Conservation (phyloP, 2,888 invertebrate genomes). For the Ashinkailepas kermadecensis region DNA sequence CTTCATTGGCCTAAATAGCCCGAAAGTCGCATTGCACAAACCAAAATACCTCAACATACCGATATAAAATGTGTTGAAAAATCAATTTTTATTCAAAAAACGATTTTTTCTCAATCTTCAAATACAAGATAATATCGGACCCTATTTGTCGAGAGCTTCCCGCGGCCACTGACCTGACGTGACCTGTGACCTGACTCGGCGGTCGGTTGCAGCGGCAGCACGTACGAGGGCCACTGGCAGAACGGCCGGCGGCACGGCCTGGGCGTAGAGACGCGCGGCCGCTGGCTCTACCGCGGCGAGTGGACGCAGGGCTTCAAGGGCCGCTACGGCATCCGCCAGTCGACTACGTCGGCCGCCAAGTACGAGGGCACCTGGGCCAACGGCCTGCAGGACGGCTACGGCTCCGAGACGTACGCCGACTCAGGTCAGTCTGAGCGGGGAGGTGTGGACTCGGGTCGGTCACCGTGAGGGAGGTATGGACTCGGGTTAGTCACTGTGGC, state of each 20-base stretch:
- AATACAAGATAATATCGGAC: too few relatives aligned
- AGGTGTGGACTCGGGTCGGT: too few relatives aligned
- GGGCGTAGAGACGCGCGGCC: constrained; percentile 92
- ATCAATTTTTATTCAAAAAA: too few relatives aligned
- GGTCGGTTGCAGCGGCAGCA: constrained; percentile 68
- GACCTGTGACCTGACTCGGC: background rate
- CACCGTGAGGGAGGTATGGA: too few relatives aligned
- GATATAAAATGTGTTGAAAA: too few relatives aligned
- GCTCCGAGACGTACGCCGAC: constrained; percentile 98
- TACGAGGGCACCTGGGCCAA: constrained; percentile 99
- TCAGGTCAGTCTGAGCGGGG: constrained; percentile 58
- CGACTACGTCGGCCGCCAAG: constrained; percentile 87
- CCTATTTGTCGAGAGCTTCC: too few relatives aligned
- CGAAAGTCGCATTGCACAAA: too few relatives aligned
- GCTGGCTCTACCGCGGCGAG: constrained; percentile 96
- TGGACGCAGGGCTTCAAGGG: constrained; percentile 99
- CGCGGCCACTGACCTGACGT: background rate
- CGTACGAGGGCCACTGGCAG: constrained; percentile 98
- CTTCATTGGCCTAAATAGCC: too few relatives aligned
- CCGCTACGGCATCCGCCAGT: constrained; percentile 93
- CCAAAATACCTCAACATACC: too few relatives aligned
- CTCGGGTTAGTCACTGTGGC: too few relatives aligned
- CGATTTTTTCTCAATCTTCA: too few relatives aligned
- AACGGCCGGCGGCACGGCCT: constrained; percentile 97
- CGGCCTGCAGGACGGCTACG: constrained; percentile 98